A percentile compares a stretch with the other conserved stretches of the same genome.
These are phyloP conservation scores for Dryadula phaetusa DNA, from an alignment of 2,888 invertebrate genomes.

Conservation along the genomic window DNA sequence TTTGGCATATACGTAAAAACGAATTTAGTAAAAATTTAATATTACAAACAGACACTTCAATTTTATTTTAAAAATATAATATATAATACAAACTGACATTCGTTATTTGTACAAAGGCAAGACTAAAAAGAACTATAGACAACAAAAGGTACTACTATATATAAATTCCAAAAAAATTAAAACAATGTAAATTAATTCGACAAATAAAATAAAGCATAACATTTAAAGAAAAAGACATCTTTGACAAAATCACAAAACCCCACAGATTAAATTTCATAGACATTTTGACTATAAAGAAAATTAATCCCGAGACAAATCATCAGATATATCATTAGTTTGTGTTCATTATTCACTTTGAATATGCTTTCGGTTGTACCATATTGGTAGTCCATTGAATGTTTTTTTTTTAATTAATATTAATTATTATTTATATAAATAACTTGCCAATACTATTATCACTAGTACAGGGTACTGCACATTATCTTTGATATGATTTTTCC, in stretches of 20 bases:
- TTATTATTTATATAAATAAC: slow-evolving; percentile 17
- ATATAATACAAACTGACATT: too few relatives aligned
- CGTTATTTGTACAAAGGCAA: too few relatives aligned
- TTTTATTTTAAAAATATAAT: too few relatives aligned
- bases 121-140: too few relatives aligned
- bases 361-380: slow-evolving; percentile 48
- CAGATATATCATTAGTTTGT: slow-evolving; percentile 37
- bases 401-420: slow-evolving; percentile 25
- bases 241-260: slow-evolving; percentile 1
- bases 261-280: background rate
- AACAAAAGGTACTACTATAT: too few relatives aligned
- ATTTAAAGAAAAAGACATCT: background rate
- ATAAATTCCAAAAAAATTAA: too few relatives aligned
- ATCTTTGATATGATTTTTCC: slow-evolving; percentile 18
- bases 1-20: too few relatives aligned
- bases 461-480: slow-evolving; percentile 33
- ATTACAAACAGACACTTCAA: too few relatives aligned
- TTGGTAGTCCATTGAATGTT: slow-evolving; percentile 49
- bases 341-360: slow-evolving; percentile 50
- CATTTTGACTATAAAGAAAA: background rate
- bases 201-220: too few relatives aligned
- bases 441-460: slow-evolving; percentile 34
- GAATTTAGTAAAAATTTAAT: too few relatives aligned
- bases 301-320: background rate
- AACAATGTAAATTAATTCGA: too few relatives aligned